Evolutionary conservation across 2,797 vertebrate species (phyloP).

Genomic region (Chaenodraco wilsoni): DNA sequence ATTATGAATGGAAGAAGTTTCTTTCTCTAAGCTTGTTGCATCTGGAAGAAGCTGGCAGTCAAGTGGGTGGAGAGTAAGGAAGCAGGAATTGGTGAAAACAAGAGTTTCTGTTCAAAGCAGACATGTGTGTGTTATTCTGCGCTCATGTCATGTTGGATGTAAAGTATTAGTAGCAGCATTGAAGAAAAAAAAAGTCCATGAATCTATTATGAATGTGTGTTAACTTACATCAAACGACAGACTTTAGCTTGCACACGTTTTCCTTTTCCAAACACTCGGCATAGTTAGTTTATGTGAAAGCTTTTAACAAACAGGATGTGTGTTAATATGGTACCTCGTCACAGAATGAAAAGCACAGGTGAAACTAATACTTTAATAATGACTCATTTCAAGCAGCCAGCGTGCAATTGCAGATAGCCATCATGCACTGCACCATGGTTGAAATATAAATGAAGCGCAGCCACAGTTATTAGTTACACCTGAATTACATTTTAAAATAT

Average conservation of each 20-base stretch:
- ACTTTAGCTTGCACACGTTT: neutral
- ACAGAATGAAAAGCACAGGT: neutral
- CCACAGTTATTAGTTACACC: neutral
- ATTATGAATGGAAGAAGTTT: neutral
- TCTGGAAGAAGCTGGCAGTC: neutral
- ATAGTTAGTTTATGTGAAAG: neutral
- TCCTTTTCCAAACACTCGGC: neutral
- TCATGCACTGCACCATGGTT: neutral
- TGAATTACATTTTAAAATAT: neutral
- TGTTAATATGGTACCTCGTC: neutral
- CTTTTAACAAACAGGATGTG: neutral
- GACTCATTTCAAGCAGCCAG: neutral
- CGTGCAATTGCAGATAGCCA: neutral
- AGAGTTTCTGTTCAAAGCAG: neutral
- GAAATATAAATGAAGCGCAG: neutral
- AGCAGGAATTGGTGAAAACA: conserved; percentile 2
- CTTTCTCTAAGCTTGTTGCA: neutral
- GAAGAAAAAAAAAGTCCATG: too few species aligned
- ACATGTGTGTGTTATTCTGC: neutral
- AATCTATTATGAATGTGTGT: neutral
- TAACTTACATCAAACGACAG: neutral
- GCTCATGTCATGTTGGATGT: too few species aligned
- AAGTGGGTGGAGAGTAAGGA: neutral
- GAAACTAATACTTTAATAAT: neutral
- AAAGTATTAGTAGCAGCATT: neutral